Percentiles rank a stretch among this genome's conserved stretches.
Conservation (phyloP, 92 coral and sea anemone species). For the Montipora capitata region DNA sequence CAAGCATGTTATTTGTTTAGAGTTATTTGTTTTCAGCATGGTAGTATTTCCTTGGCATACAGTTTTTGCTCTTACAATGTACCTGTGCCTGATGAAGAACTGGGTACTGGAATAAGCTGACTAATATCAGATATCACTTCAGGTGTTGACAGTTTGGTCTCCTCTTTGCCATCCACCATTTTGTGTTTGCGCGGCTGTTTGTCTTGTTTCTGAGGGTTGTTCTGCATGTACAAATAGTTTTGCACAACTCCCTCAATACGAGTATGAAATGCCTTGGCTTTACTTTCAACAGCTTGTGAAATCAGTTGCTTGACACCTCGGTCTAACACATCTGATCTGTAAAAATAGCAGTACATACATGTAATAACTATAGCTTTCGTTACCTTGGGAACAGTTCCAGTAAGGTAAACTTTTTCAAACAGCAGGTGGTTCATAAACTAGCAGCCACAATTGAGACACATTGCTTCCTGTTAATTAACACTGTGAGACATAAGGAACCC, state of each 20-base stretch:
- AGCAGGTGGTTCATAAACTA: too few species aligned
- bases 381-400: neutral
- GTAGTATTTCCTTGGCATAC: too few species aligned
- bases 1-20: too few species aligned
- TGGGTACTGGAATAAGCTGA: slow-evolving; percentile 68
- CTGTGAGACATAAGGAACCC: too few species aligned
- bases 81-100: neutral
- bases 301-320: slow-evolving; percentile 93
- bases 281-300: slow-evolving; percentile 88
- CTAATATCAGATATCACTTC: slow-evolving; percentile 55
- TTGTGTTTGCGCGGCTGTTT: slow-evolving; percentile 46
- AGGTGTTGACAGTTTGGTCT: slow-evolving; percentile 33
- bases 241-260: slow-evolving; percentile 96
- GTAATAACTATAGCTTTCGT: too few species aligned
- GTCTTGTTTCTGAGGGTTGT: slow-evolving; percentile 57
- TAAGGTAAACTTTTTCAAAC: neutral
- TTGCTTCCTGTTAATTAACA: too few species aligned
- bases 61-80: neutral
- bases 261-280: slow-evolving; percentile 85
- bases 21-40: too few species aligned
- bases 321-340: slow-evolving; percentile 92
- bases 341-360: neutral
- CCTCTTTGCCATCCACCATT: slow-evolving; percentile 44
- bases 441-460: too few species aligned
- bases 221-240: slow-evolving; percentile 83